Evolutionary conservation across 1,140 invertebrate genomes (phyloP).

Genomic region (Adelges cooleyi): DNA sequence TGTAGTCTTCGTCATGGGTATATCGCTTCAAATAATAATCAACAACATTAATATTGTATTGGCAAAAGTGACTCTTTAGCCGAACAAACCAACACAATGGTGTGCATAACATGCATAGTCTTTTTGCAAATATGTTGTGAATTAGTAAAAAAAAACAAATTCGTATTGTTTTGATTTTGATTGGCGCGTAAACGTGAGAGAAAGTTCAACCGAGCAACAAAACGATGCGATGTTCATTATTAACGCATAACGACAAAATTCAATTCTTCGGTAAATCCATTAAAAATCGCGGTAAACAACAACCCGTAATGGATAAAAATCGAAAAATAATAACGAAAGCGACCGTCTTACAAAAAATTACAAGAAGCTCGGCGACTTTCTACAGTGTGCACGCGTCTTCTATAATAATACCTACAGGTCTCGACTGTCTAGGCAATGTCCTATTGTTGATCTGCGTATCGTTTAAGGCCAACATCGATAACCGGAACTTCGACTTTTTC

Average conservation of each 20-base stretch:
- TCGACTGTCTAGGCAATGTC: neutral
- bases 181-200: neutral
- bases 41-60: too few relatives aligned
- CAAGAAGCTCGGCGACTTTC: constrained; percentile 8
- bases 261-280: neutral
- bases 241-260: neutral
- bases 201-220: constrained; percentile 1
- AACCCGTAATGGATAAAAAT: neutral
- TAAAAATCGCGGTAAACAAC: constrained; percentile 5
- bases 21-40: too few relatives aligned
- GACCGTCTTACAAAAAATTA: neutral
- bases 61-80: too few relatives aligned
- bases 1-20: too few relatives aligned
- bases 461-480: neutral
- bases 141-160: too few relatives aligned
- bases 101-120: too few relatives aligned
- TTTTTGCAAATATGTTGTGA: too few relatives aligned
- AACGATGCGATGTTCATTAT: neutral
- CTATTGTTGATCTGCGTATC: neutral
- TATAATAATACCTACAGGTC: neutral
- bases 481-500: neutral
- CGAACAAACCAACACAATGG: too few relatives aligned
- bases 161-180: neutral
- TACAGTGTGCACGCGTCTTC: neutral
- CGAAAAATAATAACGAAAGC: constrained; percentile 12